Base-by-base conservation (phyloP, 2,888 invertebrate species). In the Schizaphis graminum region DNA sequence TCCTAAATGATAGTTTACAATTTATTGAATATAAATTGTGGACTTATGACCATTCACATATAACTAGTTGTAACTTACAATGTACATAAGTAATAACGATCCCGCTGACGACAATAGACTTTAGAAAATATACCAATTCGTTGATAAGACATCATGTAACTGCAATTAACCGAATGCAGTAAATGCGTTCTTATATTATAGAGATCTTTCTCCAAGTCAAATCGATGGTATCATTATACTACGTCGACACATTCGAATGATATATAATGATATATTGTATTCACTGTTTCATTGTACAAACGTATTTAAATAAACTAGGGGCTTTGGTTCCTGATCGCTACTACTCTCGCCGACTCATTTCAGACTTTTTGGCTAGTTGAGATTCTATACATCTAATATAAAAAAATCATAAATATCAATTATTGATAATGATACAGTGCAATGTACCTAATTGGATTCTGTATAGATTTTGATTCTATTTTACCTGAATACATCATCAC, bases 1-100 rank as follows among this genome's bases (percentile, higher is more conserved):
- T 49, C 77, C 44, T 57, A 61, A 93, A 93, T 89, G 93, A 89
- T 93, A 53, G 93, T 84, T 93, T 89, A 93, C 84, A 28, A 49
- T 44, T 57, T 41, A 41, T 56, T 57, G 57, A 53, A 53, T 90
- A 77, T 89, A 89, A 26, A 77, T 88, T 44, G 89, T 47, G 57
- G 35, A 87, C 89, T 89, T 16, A 93, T 84, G 1, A 89, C 44
- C 84, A 47, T 44, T 84, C 77, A 24, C 84, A 3, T 35, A 84
- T 85, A 57, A 91, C 41, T 91, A 77, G 84, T 84, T 28, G 26
- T 35, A 77, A 77, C 7, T n/a, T 89, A 91, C 35, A 77, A 77
- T 49, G 85, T 24, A 56, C 44, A n/a, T 21, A 35, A 1, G 53
- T 57, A 47, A 57, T 47, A 28, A 91, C 13, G 88, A 92, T 92